Base-by-base conservation (phyloP, 2,797 vertebrate species). In the Cuniculus paca region DNA sequence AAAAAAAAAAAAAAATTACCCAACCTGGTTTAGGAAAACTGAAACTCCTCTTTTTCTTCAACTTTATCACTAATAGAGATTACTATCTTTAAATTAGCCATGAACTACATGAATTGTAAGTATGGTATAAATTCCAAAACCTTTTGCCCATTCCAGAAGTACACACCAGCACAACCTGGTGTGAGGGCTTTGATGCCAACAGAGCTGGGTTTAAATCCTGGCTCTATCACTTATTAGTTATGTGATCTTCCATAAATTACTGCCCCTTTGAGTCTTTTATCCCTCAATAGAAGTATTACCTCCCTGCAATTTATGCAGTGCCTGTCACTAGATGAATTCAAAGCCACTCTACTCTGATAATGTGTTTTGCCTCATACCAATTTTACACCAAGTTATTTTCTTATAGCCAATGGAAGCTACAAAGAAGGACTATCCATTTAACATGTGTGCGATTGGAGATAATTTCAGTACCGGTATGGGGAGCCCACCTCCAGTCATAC, bases 371-470 rank as follows among this genome's bases (percentile, higher is more conserved):
- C 79, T 56, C 50, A 84, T 26, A 88, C 56, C 58, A 88, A 13
- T 61, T 72, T 28, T 83, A 93, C 36, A 88, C 28, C 36, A 88
- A 78, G 45, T 42, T 63, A 70, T 28, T 6, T 68, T 90, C 90
- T 90, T 87, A 79, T 54, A 83, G 48, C 74, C 68, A 88, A 48
- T 36, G 78, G 83, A 93, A 86, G 56, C 72, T 79, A 87, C 77
- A 91, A 24, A 68, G 31, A 79, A 79, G 70, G 22, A 95, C 61
- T n/a, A 86, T 8, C 36, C 58, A 70, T 2, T 77, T 14, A 34
- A 31, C 8, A 36, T 17, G 0, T 31, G 36, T 31, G 7, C 36
- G 85, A 93, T n/a, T 31, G 17, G 20, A 83, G 78, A 78, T 5
- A 63, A 72, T 58, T 28, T 42, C 48, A 79, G 60, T 52, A 63